A percentile compares a stretch with the other conserved stretches of the same genome.
phyloP scores from a whole-genome alignment of 1,140 invertebrate species.

The Lordiphosa mommai region DNA sequence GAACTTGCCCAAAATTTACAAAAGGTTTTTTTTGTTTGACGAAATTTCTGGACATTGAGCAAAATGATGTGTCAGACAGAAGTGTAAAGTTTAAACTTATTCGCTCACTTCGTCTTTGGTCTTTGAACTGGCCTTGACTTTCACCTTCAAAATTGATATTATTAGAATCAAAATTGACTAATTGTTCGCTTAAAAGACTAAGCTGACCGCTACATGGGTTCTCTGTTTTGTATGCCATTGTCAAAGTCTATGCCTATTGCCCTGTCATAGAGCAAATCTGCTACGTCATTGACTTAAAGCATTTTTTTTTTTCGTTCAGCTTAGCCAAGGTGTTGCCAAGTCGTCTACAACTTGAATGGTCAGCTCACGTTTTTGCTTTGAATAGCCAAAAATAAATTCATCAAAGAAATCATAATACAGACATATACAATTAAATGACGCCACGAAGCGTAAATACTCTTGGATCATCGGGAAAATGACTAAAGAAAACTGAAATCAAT shows the following conservation, averaged over 20 bases:
- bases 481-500: no score
- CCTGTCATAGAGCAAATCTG: constrained; percentile 31
- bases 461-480: no score
- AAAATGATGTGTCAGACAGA: constrained; percentile 2
- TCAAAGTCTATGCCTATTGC: constrained; percentile 42
- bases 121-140: constrained; percentile 56
- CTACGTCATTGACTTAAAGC: constrained; percentile 45
- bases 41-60: constrained; percentile 32
- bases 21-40: constrained; percentile 14
- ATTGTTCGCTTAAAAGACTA: constrained; percentile 45
- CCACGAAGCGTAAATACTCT: no score
- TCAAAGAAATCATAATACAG: neutral
- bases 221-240: constrained; percentile 27
- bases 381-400: constrained; percentile 25
- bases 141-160: constrained; percentile 45
- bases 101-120: no score
- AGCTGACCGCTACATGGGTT: constrained; percentile 14
- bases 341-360: constrained; percentile 42
- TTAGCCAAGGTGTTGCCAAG: constrained; percentile 64
- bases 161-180: constrained; percentile 32
- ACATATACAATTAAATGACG: no score
- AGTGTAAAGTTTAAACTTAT: constrained; percentile 10
- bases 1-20: constrained; percentile 31
- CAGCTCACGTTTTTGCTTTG: constrained; percentile 21
- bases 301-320: constrained; percentile 31